Conservation (phyloP, 2,113 vertebrate genomes). For the Myiopsitta monachus region DNA sequence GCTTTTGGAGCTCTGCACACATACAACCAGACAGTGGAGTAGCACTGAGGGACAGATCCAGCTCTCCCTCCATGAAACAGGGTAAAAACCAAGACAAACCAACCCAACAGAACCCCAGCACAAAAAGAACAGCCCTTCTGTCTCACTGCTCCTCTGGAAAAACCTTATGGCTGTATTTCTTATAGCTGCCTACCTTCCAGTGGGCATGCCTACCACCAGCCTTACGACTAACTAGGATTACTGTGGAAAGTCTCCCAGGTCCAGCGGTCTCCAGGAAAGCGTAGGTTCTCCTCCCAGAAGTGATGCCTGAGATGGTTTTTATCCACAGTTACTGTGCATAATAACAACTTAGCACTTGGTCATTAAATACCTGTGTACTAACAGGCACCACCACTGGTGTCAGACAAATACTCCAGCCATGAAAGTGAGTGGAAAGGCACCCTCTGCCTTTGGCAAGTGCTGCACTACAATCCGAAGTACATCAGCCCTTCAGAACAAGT, state of each 20-base stretch:
- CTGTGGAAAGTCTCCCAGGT: neutral
- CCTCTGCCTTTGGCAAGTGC: neutral
- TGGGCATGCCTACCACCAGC: neutral
- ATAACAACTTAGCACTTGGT: neutral
- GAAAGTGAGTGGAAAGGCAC: neutral
- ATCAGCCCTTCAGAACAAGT: neutral
- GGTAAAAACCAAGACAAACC: neutral
- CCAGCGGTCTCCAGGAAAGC: neutral
- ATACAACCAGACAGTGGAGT: neutral
- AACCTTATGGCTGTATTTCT: neutral
- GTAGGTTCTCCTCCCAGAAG: neutral
- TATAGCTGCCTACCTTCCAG: neutral
- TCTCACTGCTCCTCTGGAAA: neutral
- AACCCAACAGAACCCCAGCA: too few relatives aligned
- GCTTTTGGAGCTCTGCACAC: neutral
- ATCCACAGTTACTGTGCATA: neutral
- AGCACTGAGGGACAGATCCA: neutral
- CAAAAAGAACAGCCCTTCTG: fast-evolving
- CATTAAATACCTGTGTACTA: neutral
- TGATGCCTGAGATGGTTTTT: neutral
- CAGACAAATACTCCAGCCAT: neutral
- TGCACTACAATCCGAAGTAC: neutral
- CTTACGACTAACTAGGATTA: neutral
- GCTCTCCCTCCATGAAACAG: neutral
- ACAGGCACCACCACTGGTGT: neutral